A percentile compares a stretch with the other conserved stretches of the same genome.
Evolutionary conservation across 2,888 invertebrate species (phyloP).

Genomic region (Machimus atricapillus): DNA sequence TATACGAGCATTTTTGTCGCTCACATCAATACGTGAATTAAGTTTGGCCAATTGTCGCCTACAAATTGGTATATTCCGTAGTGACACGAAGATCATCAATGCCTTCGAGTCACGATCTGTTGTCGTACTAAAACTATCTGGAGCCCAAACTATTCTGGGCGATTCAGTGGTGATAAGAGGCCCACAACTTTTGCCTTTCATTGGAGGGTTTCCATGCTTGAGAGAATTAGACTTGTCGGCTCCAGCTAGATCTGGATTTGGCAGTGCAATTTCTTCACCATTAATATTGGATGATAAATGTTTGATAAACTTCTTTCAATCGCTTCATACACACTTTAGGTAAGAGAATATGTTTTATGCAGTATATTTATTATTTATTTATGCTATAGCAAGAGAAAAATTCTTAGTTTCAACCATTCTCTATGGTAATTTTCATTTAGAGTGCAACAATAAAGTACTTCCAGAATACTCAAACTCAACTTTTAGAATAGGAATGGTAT

Average conservation of each 20-base stretch:
- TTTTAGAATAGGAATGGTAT: too few species aligned
- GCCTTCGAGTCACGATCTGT: constrained; percentile 62
- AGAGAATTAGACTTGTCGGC: constrained; percentile 64
- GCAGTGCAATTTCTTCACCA: constrained; percentile 56
- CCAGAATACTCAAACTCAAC: too few species aligned
- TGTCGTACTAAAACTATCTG: constrained; percentile 64
- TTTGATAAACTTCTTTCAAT: constrained; percentile 62
- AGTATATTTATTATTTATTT: too few species aligned
- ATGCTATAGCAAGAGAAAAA: too few species aligned
- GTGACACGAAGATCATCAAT: constrained; percentile 49
- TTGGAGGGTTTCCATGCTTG: constrained; percentile 63
- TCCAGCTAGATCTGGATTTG: constrained; percentile 61
- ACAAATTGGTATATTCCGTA: constrained; percentile 59
- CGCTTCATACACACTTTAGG: constrained; percentile 61
- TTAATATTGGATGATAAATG: constrained; percentile 64
- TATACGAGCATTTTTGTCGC: constrained; percentile 63
- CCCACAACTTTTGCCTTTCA: constrained; percentile 63
- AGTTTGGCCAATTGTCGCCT: constrained; percentile 65
- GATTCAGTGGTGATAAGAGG: constrained; percentile 63
- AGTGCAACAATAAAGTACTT: too few species aligned
- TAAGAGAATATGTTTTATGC: constrained; percentile 50
- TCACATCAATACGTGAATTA: constrained; percentile 64
- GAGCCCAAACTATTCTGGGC: constrained; percentile 64
- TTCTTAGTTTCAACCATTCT: too few species aligned
- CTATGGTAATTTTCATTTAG: too few species aligned